Evolutionary conservation across 35 echinoderm and acorn worm species (phyloP).

Genomic region (Ptychodera flava): DNA sequence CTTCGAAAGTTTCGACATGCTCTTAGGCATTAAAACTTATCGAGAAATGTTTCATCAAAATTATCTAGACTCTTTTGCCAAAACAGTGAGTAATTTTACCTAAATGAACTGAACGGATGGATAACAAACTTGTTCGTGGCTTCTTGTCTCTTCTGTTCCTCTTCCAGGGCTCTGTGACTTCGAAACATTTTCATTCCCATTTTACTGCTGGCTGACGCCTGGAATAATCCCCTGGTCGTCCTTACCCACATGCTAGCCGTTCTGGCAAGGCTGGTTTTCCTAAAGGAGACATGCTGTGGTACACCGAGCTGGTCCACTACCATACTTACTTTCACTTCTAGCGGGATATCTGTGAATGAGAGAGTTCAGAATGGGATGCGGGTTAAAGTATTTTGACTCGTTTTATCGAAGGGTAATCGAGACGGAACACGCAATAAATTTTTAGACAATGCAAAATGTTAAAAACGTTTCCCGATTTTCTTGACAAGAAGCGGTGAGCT

Average conservation of each 20-base stretch:
- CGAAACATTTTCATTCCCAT: slow-evolving; percentile 90
- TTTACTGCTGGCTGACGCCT: slow-evolving; percentile 54
- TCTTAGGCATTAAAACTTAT: too few relatives aligned
- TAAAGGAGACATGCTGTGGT: background rate
- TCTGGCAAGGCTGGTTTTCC: background rate
- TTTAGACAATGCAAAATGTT: too few relatives aligned
- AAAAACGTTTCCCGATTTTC: too few relatives aligned
- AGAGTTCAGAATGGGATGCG: too few relatives aligned
- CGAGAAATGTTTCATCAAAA: too few relatives aligned
- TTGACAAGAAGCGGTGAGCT: too few relatives aligned
- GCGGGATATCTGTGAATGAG: background rate
- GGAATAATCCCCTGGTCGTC: slow-evolving; percentile 64
- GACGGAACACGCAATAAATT: too few relatives aligned
- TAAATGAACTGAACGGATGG: slow-evolving; percentile 91
- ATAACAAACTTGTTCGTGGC: slow-evolving; percentile 64
- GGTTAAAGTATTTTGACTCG: too few relatives aligned
- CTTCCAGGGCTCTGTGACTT: slow-evolving; percentile 74
- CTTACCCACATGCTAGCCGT: too few relatives aligned
- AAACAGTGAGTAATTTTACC: slow-evolving; percentile 50
- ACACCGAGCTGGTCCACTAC: background rate
- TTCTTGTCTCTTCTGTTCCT: slow-evolving; percentile 68
- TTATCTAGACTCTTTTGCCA: too few relatives aligned
- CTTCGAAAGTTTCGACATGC: too few relatives aligned
- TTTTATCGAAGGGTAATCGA: too few relatives aligned
- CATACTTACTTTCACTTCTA: background rate